Evolutionary conservation across 2,888 invertebrate species (phyloP).

Genomic region (Conistra vaccinii): DNA sequence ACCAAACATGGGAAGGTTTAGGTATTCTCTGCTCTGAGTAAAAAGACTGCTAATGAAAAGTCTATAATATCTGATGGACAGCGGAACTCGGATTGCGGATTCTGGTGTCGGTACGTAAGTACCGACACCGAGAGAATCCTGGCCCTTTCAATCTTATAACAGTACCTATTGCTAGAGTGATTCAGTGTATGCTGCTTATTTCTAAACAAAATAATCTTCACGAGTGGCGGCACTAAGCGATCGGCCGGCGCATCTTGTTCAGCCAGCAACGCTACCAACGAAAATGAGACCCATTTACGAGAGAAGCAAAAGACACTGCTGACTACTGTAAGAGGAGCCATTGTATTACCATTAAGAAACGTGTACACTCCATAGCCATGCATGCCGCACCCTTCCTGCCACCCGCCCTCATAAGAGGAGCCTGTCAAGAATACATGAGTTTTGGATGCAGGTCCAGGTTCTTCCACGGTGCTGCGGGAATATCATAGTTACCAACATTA

Average conservation of each 20-base stretch:
- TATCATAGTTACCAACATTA: background rate
- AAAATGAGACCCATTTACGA: background rate
- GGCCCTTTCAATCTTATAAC: background rate
- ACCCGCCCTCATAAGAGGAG: slow-evolving; percentile 2
- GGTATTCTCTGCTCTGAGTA: background rate
- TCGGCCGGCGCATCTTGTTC: background rate
- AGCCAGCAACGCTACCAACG: background rate
- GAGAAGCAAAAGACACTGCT: background rate
- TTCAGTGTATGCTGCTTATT: background rate
- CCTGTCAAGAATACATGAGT: slow-evolving; percentile 10
- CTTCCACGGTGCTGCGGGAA: background rate
- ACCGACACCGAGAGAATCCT: too few species aligned
- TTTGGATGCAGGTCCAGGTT: background rate
- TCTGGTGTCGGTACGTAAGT: too few species aligned
- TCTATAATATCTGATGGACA: background rate
- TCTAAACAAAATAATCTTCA: background rate
- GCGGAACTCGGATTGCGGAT: background rate
- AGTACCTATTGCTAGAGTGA: background rate
- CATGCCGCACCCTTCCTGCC: slow-evolving; percentile 15
- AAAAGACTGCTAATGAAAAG: background rate
- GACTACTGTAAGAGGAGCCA: background rate
- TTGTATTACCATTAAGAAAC: slow-evolving; percentile 16
- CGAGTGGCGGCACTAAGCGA: background rate
- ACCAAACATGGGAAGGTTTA: background rate
- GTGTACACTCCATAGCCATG: slow-evolving; percentile 31